Evolutionary conservation across 2,797 vertebrate genomes (phyloP), one percentile per base, ranked within the genome.

Genomic region (Pangasius macronema): DNA sequence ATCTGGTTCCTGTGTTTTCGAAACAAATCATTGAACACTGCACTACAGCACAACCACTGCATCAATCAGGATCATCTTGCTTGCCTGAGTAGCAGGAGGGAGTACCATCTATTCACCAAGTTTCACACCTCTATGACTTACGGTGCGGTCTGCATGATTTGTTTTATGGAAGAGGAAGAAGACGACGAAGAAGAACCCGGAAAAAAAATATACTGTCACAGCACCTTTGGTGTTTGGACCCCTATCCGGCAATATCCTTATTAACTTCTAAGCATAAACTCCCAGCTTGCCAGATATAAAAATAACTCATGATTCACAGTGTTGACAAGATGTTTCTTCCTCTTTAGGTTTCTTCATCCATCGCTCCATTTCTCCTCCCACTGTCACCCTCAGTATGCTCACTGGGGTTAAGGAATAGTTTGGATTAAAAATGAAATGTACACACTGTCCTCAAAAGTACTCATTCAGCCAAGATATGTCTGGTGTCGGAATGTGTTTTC

Each of bases 281-380:
- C n/a, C 42, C 81, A 83, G 46, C 61, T n/a, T 91, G 90, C 57
- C 82, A 73, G 11, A 53, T 30, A 82, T 72, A 85, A 18, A 85
- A 24, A 88, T 33, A 86, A 79, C 77, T 65, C 65, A 82, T 85
- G 85, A 82, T 51, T 72, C 79, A 57, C 55, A 83, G 65, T 49
- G 14, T 51, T 61, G 55, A 36, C 72, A 76, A 67, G 81, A 67
- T 67, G n/a, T 83, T 67, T 83, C 81, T 24, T 82, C 81, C 61
- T 51, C 61, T 83, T 51, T 53, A 33, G 33, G 42, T 67, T 67
- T 53, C 46, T 49, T 65, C 79, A 61, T 61, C 24, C 46, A 13
- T 55, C 36, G 30, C 76, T 82, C 46, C 1, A 6, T 63, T 82
- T 42, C 33, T 49, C 27, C 61, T 65, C 61, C 61, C 42, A 65